phyloP scores from a whole-genome alignment of 2,888 invertebrate genomes.

The Sinhomidia bicolor region DNA sequence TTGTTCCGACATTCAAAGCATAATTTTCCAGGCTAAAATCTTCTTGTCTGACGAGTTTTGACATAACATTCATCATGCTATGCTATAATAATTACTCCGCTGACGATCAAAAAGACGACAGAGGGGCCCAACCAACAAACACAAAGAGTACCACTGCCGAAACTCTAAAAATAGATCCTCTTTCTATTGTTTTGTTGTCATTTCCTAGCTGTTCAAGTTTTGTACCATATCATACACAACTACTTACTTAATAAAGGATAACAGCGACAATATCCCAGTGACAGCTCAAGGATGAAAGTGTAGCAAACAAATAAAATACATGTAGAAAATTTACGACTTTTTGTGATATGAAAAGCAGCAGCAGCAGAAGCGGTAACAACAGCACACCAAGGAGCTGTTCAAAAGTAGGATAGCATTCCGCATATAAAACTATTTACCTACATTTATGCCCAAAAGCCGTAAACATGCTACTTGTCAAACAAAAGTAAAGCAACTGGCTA shows the following conservation, averaged over 20 bases:
- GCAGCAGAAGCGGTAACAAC: no score
- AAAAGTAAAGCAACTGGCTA: not conserved
- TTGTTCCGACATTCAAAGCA: not conserved
- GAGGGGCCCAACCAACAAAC: not conserved
- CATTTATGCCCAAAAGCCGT: not conserved
- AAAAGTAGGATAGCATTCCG: no score
- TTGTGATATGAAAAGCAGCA: not conserved
- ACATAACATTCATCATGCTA: no score
- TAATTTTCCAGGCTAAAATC: no score
- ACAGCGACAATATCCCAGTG: not conserved
- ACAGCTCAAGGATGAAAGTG: not conserved
- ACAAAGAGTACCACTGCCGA: not conserved
- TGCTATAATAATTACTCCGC: no score
- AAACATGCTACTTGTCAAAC: slow-evolving; percentile 58
- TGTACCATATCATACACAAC: no score
- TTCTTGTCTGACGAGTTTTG: no score
- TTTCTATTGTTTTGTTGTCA: not conserved
- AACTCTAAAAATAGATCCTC: not conserved
- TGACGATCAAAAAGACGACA: no score
- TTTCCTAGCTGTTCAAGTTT: not conserved
- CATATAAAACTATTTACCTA: not conserved
- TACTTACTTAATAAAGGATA: not conserved
- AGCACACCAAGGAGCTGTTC: no score
- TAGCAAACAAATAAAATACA: slow-evolving; percentile 15
- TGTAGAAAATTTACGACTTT: slow-evolving; percentile 28